phyloP scores from a whole-genome alignment of 2,113 vertebrate species.

The Gymnogyps californianus region DNA sequence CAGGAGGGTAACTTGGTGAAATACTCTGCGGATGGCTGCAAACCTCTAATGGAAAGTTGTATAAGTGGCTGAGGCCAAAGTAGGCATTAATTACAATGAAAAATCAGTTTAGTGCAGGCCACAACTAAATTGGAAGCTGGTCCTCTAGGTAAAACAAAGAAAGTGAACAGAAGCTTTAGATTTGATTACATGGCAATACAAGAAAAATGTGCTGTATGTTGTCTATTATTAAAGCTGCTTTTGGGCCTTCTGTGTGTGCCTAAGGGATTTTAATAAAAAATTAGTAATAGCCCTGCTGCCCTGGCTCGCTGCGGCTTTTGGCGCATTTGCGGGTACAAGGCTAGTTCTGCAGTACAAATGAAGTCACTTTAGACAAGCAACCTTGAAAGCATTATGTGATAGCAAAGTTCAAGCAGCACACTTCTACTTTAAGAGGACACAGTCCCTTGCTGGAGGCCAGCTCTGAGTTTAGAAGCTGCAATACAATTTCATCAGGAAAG shows the following conservation, averaged over 20 bases:
- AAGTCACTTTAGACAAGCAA: slow-evolving; percentile 73
- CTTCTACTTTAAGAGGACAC: slow-evolving; percentile 50
- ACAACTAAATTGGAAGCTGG: slow-evolving; percentile 84
- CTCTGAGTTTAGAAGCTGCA: slow-evolving; percentile 55
- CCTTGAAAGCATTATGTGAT: slow-evolving; percentile 63
- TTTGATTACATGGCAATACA: slow-evolving; percentile 85
- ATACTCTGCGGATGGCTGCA: slow-evolving; percentile 74
- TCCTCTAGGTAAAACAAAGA: slow-evolving; percentile 88
- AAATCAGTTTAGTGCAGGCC: slow-evolving; percentile 85
- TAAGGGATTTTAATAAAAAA: slow-evolving; percentile 87
- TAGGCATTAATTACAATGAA: slow-evolving; percentile 89
- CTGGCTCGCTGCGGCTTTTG: slow-evolving; percentile 65
- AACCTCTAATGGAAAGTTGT: slow-evolving; percentile 83
- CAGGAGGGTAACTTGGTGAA: slow-evolving; percentile 67
- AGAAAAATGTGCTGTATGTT: slow-evolving; percentile 84
- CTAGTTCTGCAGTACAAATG: slow-evolving; percentile 72
- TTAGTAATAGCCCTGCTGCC: slow-evolving; percentile 80
- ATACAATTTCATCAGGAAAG: slow-evolving; percentile 55
- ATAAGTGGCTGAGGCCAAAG: slow-evolving; percentile 80
- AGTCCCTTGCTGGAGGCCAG: slow-evolving; percentile 51
- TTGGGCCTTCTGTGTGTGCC: slow-evolving; percentile 77
- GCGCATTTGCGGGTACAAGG: slow-evolving; percentile 57
- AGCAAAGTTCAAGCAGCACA: slow-evolving; percentile 67
- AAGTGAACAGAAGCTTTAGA: slow-evolving; percentile 81
- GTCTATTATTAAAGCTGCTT: slow-evolving; percentile 85